phyloP scores from a whole-genome alignment of 2,888 invertebrate species.

The Psylliodes chrysocephalus region DNA sequence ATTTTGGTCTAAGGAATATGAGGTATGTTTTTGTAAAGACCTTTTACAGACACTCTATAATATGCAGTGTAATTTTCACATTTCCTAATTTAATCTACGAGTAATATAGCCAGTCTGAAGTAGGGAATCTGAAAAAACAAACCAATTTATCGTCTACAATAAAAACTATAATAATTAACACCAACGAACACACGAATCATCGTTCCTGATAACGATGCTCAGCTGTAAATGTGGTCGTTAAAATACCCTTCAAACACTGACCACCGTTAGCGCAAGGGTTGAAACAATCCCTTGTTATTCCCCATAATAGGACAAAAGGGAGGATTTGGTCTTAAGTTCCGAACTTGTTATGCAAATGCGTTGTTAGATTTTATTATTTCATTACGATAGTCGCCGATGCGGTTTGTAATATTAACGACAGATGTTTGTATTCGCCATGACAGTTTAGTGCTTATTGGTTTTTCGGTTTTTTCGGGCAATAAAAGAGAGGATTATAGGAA shows the following conservation, averaged over 20 bases:
- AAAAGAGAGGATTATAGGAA: neutral
- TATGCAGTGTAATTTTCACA: too few relatives aligned
- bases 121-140: too few relatives aligned
- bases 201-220: neutral
- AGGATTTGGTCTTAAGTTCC: conserved; percentile 13
- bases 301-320: conserved; percentile 23
- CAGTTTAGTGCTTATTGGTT: neutral
- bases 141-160: too few relatives aligned
- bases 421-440: conserved; percentile 13
- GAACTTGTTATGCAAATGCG: conserved; percentile 33
- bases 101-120: too few relatives aligned
- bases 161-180: too few relatives aligned
- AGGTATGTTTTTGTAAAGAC: too few relatives aligned
- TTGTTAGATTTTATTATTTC: conserved; percentile 20
- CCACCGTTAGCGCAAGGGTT: conserved; percentile 31
- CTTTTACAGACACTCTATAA: too few relatives aligned
- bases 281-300: conserved; percentile 28
- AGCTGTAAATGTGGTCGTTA: conserved; percentile 19
- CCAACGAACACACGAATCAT: too few relatives aligned
- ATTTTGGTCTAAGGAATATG: too few relatives aligned
- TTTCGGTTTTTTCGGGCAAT: conserved; percentile 9
- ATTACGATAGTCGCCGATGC: neutral
- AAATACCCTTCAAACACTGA: conserved; percentile 27
- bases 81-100: too few relatives aligned
- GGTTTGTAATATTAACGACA: conserved; percentile 7